phyloP scores from a whole-genome alignment of 2,113 vertebrate species.

The Penelope pileata region DNA sequence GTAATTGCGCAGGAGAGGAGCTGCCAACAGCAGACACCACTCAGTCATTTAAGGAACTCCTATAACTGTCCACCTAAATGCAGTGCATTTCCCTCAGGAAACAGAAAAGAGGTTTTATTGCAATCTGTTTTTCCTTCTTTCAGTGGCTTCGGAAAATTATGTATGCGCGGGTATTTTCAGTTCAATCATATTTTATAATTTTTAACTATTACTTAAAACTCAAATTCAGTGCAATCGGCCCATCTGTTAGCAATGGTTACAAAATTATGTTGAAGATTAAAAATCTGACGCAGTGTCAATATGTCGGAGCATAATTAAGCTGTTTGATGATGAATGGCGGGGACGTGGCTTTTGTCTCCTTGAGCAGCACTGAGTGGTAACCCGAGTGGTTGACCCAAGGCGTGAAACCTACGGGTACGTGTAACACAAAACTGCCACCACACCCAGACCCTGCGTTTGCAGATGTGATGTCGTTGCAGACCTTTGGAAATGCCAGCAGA shows the following conservation, averaged over 20 bases:
- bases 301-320: conserved; percentile 52
- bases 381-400: background rate
- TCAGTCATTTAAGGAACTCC: background rate
- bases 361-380: background rate
- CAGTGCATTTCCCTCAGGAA: background rate
- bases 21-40: background rate
- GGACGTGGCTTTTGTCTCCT: conserved; percentile 18
- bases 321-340: conserved; percentile 38
- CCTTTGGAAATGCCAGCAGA: background rate
- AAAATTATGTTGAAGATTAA: conserved; percentile 55
- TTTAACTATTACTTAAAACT: conserved; percentile 57
- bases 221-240: conserved; percentile 55
- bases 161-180: conserved; percentile 19
- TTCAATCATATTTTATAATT: conserved; percentile 47
- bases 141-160: background rate
- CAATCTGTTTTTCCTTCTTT: background rate
- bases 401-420: background rate
- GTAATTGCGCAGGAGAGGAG: background rate
- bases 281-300: conserved; percentile 47
- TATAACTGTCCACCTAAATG: background rate
- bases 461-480: background rate
- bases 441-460: fast-evolving
- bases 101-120: background rate
- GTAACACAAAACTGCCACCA: background rate
- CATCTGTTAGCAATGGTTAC: conserved; percentile 61